Base-by-base conservation (phyloP, 2,113 vertebrate species). In the Benitochromis conjunctus region DNA sequence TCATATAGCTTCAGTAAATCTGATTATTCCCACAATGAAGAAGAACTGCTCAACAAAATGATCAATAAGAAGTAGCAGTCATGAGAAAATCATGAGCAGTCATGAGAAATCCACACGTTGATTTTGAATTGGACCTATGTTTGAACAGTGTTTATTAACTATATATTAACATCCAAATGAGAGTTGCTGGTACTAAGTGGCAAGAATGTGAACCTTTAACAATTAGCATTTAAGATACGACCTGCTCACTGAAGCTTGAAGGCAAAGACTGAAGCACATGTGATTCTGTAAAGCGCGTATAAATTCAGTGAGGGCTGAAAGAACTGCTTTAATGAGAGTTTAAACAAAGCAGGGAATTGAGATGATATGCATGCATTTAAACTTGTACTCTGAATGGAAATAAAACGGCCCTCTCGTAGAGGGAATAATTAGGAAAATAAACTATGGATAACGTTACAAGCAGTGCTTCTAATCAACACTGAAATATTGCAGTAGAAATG, bases 11-110 rank as follows among this genome's bases (percentile, higher is more conserved):
- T 81, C 19, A 38, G 82, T 94, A 94, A 95, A 97, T 94, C 76
- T 53, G 85, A 95, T 95, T 95, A 94, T 92, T 89, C 66, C 89
- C 76, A 85, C 93, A 95, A 95, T 95, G 91, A 95, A 94, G 82
- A 96, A 88, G 93, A 96, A 96, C 94, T 91, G 91, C 92, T 91
- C 78, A 91, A 92, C 84, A 87, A 60, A 89, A 81, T 66, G 91
- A 96, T 96, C 95, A 85, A 95, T 95, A 90, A 18, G 21, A 91
- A 94, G 93, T 94, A 38, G 60, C 85, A 91, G 92, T 94, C 90
- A 94, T 91, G 86, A n/a, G 60, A 64, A 64, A n/a, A 36, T 64
- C 31, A n/a, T 2, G 10, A 64, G 60, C 86, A 91, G 92, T 94
- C 90, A 95, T 88, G 87, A 91, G 81, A 90, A 93, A 90, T 95